phyloP scores from a whole-genome alignment of 2,888 invertebrate species.

The Mechanitis messenoides region DNA sequence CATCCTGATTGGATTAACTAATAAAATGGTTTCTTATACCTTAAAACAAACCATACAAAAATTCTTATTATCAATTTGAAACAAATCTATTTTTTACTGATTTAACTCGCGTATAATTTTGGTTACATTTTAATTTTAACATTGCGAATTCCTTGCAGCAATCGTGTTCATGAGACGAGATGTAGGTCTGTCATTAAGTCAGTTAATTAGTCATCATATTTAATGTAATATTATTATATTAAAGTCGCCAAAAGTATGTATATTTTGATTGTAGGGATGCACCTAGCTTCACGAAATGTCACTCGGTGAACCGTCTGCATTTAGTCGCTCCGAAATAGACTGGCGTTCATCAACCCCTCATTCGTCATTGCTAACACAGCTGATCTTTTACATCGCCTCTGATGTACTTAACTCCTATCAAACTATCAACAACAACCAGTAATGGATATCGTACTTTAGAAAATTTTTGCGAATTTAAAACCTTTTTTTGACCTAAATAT shows the following conservation, averaged over 20 bases:
- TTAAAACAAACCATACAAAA: constrained; percentile 2
- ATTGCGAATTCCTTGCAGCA: too few species aligned
- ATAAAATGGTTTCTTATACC: too few species aligned
- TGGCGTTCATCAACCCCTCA: constrained; percentile 74
- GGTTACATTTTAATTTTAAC: too few species aligned
- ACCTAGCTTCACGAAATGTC: constrained; percentile 72
- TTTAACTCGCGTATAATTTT: too few species aligned
- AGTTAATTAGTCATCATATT: too few species aligned
- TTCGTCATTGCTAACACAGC: constrained; percentile 58
- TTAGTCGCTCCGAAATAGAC: constrained; percentile 74
- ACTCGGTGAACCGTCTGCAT: constrained; percentile 69
- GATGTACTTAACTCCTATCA: constrained; percentile 33
- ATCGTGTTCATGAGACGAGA: too few species aligned
- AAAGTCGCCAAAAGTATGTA: constrained; percentile 18
- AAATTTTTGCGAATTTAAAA: constrained; percentile 13
- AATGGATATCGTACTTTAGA: constrained; percentile 35
- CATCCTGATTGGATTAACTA: constrained; percentile 19
- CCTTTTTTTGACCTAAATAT: constrained; percentile 18
- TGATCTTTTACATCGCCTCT: constrained; percentile 59
- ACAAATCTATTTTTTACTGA: too few species aligned
- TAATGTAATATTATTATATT: too few species aligned
- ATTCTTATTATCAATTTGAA: too few species aligned
- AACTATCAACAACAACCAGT: constrained; percentile 35
- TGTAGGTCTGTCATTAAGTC: too few species aligned
- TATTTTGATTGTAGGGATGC: constrained; percentile 57